Evolutionary conservation across 2,113 vertebrate species (phyloP).

Genomic region (Amphiprion percula): DNA sequence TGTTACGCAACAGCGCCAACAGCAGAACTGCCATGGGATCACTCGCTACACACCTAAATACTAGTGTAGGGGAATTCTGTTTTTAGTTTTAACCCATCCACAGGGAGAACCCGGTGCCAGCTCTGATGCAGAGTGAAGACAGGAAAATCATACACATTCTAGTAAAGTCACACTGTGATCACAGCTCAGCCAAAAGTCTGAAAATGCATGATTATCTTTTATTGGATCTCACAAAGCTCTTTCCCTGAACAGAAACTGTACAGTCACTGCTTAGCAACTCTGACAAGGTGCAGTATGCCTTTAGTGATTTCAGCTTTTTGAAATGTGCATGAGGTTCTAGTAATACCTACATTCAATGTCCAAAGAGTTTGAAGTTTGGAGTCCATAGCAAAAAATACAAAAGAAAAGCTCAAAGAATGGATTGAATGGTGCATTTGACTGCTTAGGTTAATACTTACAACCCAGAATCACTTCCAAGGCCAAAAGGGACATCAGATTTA

Average conservation of each 20-base stretch:
- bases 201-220: not conserved
- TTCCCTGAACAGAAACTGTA: not conserved
- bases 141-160: not conserved
- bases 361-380: no score
- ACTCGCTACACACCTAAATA: conserved; percentile 8
- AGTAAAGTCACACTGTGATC: not conserved
- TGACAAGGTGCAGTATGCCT: not conserved
- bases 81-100: conserved; percentile 20
- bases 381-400: no score
- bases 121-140: not conserved
- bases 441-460: not conserved
- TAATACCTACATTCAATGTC: no score
- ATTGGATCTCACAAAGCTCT: not conserved
- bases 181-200: not conserved
- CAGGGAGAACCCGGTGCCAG: not conserved
- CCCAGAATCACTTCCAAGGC: not conserved
- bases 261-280: not conserved
- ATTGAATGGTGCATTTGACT: not conserved
- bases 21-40: conserved; percentile 13
- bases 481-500: not conserved
- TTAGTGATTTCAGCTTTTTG: no score
- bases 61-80: conserved; percentile 23
- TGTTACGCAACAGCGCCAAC: conserved; percentile 23
- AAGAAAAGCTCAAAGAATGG: not conserved
- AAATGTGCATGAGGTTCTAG: no score